Percentiles rank a stretch among this genome's conserved stretches.
These are phyloP conservation scores for Ammodytes marinus DNA, from an alignment of 2,113 vertebrate species.

Conservation along the genomic window DNA sequence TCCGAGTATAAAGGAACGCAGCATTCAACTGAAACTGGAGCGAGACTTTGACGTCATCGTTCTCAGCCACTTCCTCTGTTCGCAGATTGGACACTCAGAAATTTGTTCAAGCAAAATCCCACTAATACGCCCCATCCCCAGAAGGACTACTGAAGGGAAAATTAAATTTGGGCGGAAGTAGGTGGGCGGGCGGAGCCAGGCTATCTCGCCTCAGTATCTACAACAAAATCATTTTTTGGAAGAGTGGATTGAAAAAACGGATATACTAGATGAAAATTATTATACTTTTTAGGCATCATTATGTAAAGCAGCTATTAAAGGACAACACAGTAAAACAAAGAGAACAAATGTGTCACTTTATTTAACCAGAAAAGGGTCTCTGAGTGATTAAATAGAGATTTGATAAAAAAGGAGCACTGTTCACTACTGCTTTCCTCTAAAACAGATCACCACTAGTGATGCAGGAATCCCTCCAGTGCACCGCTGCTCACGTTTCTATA, in stretches of 20 bases:
- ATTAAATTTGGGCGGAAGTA: too few species aligned
- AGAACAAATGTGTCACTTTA: not conserved
- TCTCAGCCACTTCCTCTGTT: too few species aligned
- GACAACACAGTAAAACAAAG: not conserved
- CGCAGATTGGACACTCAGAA: too few species aligned
- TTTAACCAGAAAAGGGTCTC: not conserved
- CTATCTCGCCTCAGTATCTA: too few species aligned
- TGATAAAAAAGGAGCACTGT: not conserved
- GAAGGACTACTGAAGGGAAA: too few species aligned
- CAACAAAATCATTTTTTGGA: not conserved
- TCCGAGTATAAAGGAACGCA: too few species aligned
- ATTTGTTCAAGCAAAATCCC: too few species aligned
- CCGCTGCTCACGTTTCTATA: constrained; percentile 16
- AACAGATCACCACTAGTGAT: constrained; percentile 5
- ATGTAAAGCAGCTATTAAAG: not conserved
- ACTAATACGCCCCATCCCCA: too few species aligned
- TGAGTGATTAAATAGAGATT: not conserved
- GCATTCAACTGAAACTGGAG: too few species aligned
- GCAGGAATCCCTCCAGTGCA: constrained; percentile 35
- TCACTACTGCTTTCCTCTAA: not conserved
- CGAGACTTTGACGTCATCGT: too few species aligned
- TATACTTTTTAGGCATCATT: not conserved
- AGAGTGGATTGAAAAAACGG: not conserved
- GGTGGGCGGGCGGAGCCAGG: too few species aligned
- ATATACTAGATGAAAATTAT: not conserved